Conservation (phyloP, 1,140 invertebrate genomes). For the Cyrtorhinus lividipennis region DNA sequence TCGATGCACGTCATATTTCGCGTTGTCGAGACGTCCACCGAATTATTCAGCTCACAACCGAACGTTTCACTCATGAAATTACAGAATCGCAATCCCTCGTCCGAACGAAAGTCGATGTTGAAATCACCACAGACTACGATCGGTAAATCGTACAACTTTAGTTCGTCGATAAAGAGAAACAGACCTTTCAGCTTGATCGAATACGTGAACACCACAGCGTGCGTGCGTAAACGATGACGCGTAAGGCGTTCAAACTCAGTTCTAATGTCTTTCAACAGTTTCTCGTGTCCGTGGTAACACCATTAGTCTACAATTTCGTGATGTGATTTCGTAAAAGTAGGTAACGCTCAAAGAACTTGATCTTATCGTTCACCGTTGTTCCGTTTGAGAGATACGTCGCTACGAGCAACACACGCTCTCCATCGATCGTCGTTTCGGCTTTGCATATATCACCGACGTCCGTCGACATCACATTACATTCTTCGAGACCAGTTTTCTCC, state of each 20-base stretch:
- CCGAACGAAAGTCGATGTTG: conserved; percentile 12
- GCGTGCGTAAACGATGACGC: background rate
- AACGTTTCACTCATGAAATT: conserved; percentile 12
- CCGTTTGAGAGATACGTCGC: conserved; percentile 14
- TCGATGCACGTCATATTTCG: background rate
- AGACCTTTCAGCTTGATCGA: conserved; percentile 17
- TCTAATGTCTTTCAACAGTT: conserved; percentile 5
- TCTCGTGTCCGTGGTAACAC: conserved; percentile 19
- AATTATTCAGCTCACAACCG: background rate
- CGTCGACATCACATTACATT: conserved; percentile 4
- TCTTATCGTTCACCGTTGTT: conserved; percentile 16
- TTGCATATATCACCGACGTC: conserved; percentile 15
- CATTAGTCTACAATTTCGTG: no score
- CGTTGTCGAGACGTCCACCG: background rate
- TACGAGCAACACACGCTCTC: conserved; percentile 10
- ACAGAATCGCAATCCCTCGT: background rate
- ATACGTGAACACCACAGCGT: conserved; percentile 11
- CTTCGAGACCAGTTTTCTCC: conserved; percentile 10
- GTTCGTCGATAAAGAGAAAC: conserved; percentile 10
- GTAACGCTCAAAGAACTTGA: conserved; percentile 13
- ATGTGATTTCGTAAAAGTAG: no score
- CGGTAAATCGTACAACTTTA: conserved; percentile 10
- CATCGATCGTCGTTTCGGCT: conserved; percentile 11
- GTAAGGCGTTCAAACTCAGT: conserved; percentile 7
- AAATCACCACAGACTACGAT: conserved; percentile 15